These are phyloP conservation scores for Ladona fulva DNA, from an alignment of 1,140 invertebrate genomes.

Conservation along the genomic window DNA sequence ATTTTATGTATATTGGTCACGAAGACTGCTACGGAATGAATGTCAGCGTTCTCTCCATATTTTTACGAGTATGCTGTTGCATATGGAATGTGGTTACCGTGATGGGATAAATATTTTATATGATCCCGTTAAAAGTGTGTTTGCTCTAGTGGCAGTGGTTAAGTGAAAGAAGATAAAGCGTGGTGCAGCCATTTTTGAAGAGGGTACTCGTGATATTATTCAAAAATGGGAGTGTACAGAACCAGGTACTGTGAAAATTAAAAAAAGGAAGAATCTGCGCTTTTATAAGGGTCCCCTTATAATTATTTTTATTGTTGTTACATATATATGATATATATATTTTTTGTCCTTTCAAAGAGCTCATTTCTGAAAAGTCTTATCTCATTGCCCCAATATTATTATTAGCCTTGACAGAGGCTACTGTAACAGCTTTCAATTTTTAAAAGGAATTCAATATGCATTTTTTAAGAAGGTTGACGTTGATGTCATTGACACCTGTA, in stretches of 20 bases:
- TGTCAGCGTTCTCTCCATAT: background rate
- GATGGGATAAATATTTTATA: background rate
- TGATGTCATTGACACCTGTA: slow-evolving; percentile 4
- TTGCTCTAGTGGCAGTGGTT: background rate
- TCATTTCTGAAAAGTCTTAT: background rate
- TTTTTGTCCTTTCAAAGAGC: slow-evolving; percentile 1
- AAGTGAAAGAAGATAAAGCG: background rate
- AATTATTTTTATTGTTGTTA: slow-evolving; percentile 11
- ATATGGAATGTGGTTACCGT: slow-evolving; percentile 5
- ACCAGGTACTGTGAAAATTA: slow-evolving; percentile 5
- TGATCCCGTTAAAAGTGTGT: background rate
- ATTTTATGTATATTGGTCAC: slow-evolving; percentile 2
- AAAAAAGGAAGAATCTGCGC: background rate
- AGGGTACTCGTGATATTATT: slow-evolving; percentile 3
- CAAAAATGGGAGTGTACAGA: slow-evolving; percentile 9
- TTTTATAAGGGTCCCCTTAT: background rate
- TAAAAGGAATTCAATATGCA: background rate
- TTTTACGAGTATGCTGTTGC: background rate
- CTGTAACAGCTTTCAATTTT: background rate
- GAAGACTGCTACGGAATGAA: background rate
- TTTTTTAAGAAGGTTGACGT: background rate
- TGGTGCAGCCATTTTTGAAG: slow-evolving; percentile 8
- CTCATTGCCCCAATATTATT: background rate
- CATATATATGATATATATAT: slow-evolving; percentile 11
- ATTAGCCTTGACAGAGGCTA: background rate